Evolutionary conservation across 2,888 invertebrate genomes (phyloP).

Genomic region (Prosapia bicincta): DNA sequence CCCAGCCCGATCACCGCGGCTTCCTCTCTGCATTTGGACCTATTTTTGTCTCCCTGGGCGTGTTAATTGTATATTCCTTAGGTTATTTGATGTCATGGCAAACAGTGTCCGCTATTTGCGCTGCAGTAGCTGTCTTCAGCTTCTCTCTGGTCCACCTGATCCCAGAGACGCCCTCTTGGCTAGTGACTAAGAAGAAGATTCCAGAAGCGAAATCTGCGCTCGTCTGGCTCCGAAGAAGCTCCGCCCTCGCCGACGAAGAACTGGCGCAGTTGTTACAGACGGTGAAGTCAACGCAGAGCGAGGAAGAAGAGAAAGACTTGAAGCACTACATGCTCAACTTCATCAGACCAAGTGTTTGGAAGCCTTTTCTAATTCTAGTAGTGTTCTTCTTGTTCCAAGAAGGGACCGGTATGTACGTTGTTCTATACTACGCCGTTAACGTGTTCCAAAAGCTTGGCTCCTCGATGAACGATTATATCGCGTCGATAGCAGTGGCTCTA

Average conservation of each 20-base stretch:
- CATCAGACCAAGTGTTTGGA: conserved; percentile 53
- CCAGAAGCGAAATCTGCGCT: conserved; percentile 59
- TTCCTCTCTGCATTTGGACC: conserved; percentile 67
- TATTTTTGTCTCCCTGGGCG: conserved; percentile 66
- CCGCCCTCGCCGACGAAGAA: conserved; percentile 59
- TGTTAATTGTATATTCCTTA: conserved; percentile 63
- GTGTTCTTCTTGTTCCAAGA: conserved; percentile 67
- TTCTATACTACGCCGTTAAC: conserved; percentile 67
- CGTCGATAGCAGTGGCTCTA: conserved; percentile 65
- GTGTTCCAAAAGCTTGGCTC: conserved; percentile 69
- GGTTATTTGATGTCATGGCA: conserved; percentile 66
- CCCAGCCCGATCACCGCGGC: conserved; percentile 63
- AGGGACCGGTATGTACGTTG: conserved; percentile 68
- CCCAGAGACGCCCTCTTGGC: conserved; percentile 68
- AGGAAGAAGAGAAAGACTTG: background rate
- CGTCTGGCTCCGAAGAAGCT: conserved; percentile 62
- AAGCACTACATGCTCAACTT: background rate
- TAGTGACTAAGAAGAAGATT: conserved; percentile 58
- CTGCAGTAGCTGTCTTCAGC: conserved; percentile 52
- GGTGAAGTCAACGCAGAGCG: background rate
- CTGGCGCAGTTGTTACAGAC: conserved; percentile 41
- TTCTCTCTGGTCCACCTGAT: conserved; percentile 58
- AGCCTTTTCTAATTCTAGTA: conserved; percentile 63
- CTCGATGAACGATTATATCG: conserved; percentile 61
- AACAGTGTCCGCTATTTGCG: conserved; percentile 52